Conservation (phyloP, 2,888 invertebrate species). For the Amiota communis region DNA sequence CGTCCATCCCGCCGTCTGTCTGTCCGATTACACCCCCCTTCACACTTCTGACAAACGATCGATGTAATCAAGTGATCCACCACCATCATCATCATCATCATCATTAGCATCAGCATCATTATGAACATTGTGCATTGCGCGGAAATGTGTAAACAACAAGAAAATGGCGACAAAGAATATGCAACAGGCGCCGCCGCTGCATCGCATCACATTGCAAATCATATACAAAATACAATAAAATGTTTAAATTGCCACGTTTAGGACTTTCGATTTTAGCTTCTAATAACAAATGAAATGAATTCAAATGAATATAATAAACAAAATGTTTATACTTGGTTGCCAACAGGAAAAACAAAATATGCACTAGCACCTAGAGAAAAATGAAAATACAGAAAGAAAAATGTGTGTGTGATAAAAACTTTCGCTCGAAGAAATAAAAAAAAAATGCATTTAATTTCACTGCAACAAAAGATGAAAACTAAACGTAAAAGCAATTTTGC, state of each 20-base stretch:
- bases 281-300: slow-evolving; percentile 1
- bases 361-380: too few relatives aligned
- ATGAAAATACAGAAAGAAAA: slow-evolving; percentile 25
- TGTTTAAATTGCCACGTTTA: slow-evolving; percentile 22
- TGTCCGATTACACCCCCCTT: not conserved
- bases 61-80: not conserved
- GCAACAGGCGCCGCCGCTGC: slow-evolving; percentile 21
- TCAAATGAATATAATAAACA: slow-evolving; percentile 19
- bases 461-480: not conserved
- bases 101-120: not conserved
- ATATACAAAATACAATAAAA: not conserved
- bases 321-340: not conserved
- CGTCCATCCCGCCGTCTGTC: not conserved
- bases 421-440: slow-evolving; percentile 41
- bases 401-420: slow-evolving; percentile 49
- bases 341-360: slow-evolving; percentile 21
- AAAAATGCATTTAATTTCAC: not conserved
- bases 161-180: slow-evolving; percentile 37
- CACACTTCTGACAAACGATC: not conserved
- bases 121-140: slow-evolving; percentile 42
- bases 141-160: slow-evolving; percentile 56
- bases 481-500: not conserved
- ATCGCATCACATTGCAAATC: slow-evolving; percentile 21
- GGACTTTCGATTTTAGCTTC: slow-evolving; percentile 51
- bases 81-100: too few relatives aligned